Evolutionary conservation across 2,888 invertebrate genomes (phyloP).

Genomic region (Epinotia bilunana): DNA sequence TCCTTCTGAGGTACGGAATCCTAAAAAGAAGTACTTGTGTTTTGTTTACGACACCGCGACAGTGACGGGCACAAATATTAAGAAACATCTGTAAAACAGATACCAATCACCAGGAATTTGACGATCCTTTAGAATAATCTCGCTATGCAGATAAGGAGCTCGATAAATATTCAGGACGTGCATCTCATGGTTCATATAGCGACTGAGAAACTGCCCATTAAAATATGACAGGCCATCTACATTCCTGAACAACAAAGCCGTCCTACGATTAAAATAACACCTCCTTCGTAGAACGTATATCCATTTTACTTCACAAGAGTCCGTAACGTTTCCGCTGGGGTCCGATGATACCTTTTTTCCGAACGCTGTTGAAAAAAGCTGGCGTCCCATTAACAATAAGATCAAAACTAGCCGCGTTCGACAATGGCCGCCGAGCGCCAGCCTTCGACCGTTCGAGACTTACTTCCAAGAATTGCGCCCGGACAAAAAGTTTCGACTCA

Average conservation of each 20-base stretch:
- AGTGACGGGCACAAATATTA: not conserved
- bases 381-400: slow-evolving; percentile 84
- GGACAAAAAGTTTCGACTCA: slow-evolving; percentile 80
- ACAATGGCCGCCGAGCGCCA: slow-evolving; percentile 81
- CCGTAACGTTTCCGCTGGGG: slow-evolving; percentile 84
- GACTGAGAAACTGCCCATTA: slow-evolving; percentile 80
- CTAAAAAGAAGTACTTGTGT: not conserved
- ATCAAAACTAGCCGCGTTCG: slow-evolving; percentile 83
- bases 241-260: slow-evolving; percentile 82
- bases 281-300: slow-evolving; percentile 82
- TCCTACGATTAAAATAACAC: slow-evolving; percentile 84
- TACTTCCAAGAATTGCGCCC: slow-evolving; percentile 81
- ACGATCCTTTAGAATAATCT: slow-evolving; percentile 6
- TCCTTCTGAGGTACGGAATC: no score
- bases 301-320: slow-evolving; percentile 82
- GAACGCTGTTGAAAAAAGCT: slow-evolving; percentile 79
- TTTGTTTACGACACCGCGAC: not conserved
- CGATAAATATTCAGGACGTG: slow-evolving; percentile 74
- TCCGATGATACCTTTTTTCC: slow-evolving; percentile 82
- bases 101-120: not conserved
- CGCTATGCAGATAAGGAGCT: slow-evolving; percentile 49
- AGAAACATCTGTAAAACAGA: not conserved
- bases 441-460: slow-evolving; percentile 75
- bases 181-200: slow-evolving; percentile 67
- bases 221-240: slow-evolving; percentile 83